Conservation (phyloP, 2,888 invertebrate genomes). For the Calameuta idolon region DNA sequence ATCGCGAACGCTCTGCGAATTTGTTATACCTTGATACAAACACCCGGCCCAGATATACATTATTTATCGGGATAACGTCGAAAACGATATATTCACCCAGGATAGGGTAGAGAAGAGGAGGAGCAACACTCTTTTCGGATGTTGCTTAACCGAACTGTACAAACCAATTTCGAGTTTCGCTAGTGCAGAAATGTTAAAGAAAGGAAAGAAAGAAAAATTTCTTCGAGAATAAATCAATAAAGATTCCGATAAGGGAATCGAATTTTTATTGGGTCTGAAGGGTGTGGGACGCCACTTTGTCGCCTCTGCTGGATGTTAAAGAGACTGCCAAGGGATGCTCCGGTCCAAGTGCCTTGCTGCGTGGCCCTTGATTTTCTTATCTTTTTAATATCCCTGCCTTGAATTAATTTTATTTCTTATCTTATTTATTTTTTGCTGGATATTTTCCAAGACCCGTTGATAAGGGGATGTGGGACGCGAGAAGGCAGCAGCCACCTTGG, state of each 20-base stretch:
- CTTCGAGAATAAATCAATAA: background rate
- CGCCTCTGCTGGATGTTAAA: background rate
- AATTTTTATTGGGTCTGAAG: background rate
- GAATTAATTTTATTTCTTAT: constrained; percentile 49
- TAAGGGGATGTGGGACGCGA: background rate
- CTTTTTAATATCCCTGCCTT: constrained; percentile 19
- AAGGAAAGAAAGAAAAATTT: background rate
- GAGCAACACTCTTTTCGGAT: background rate
- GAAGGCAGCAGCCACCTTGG: background rate
- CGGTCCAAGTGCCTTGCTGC: background rate
- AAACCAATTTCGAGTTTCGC: background rate
- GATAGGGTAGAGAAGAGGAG: background rate
- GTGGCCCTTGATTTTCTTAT: background rate
- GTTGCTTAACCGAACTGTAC: background rate
- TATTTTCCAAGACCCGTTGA: background rate
- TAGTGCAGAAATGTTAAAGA: background rate
- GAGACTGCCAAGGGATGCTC: background rate
- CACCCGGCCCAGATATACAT: background rate
- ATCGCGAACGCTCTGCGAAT: background rate
- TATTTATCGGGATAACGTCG: background rate
- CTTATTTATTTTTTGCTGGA: constrained; percentile 42
- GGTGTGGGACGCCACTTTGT: background rate
- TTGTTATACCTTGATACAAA: background rate
- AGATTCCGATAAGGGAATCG: background rate
- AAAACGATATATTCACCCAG: background rate